phyloP scores from a whole-genome alignment of 1,140 invertebrate genomes.

The Heliconius himera region DNA sequence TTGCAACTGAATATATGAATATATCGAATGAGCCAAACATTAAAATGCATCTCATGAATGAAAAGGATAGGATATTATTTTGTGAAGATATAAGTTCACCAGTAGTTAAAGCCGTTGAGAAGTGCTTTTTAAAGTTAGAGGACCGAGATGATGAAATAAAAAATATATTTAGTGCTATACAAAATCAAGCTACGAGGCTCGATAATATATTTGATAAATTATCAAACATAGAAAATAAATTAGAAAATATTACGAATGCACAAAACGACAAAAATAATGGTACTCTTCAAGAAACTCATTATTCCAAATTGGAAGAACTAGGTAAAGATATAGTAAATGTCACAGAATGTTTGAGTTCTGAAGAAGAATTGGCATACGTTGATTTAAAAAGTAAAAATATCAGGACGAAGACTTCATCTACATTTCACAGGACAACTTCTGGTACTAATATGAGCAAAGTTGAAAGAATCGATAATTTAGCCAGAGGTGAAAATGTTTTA shows the following conservation, averaged over 20 bases:
- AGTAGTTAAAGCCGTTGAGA: slow-evolving; percentile 57
- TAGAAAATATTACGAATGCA: slow-evolving; percentile 36
- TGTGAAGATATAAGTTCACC: slow-evolving; percentile 61
- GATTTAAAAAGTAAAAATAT: slow-evolving; percentile 40
- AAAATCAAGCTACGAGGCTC: slow-evolving; percentile 55
- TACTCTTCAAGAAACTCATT: slow-evolving; percentile 36
- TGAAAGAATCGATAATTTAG: slow-evolving; percentile 41
- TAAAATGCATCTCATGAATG: slow-evolving; percentile 74
- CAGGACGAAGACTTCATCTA: slow-evolving; percentile 24
- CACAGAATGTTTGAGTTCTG: slow-evolving; percentile 52
- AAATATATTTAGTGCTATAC: slow-evolving; percentile 49
- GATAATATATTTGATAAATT: slow-evolving; percentile 58
- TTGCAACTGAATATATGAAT: slow-evolving; percentile 57
- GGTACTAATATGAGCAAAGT: slow-evolving; percentile 21
- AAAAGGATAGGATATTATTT: slow-evolving; percentile 60
- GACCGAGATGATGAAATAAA: slow-evolving; percentile 34
- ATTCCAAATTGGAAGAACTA: slow-evolving; percentile 64
- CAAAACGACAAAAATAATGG: slow-evolving; percentile 23
- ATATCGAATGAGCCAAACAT: slow-evolving; percentile 54
- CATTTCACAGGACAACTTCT: slow-evolving; percentile 2
- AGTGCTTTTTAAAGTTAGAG: slow-evolving; percentile 55
- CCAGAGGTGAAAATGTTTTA: slow-evolving; percentile 54
- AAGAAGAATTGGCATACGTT: slow-evolving; percentile 55
- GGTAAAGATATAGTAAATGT: slow-evolving; percentile 56
- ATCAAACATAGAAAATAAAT: slow-evolving; percentile 53